Evolutionary conservation across 2,113 vertebrate genomes (phyloP).

Genomic region (Limanda limanda): DNA sequence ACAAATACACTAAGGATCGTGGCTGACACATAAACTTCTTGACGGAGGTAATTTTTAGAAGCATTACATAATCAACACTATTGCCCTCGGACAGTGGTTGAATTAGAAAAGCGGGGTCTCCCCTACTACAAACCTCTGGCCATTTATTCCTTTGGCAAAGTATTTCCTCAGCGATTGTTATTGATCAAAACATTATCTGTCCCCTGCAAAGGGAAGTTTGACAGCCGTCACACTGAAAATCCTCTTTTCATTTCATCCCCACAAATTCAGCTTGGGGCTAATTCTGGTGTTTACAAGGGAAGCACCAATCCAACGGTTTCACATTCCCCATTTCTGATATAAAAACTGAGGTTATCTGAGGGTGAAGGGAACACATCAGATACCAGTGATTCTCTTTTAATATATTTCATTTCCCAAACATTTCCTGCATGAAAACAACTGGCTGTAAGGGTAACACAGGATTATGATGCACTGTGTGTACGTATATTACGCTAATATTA

Average conservation of each 20-base stretch:
- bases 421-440: too few relatives aligned
- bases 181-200: conserved; percentile 47
- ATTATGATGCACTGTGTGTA: too few relatives aligned
- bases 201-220: conserved; percentile 8
- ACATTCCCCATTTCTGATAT: not conserved
- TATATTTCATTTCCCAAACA: too few relatives aligned
- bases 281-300: conserved; percentile 5
- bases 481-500: too few relatives aligned
- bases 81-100: conserved; percentile 1
- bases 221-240: conserved; percentile 24
- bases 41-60: not conserved
- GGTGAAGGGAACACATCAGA: not conserved
- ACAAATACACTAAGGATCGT: too few relatives aligned
- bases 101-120: conserved; percentile 7
- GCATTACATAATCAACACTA: conserved; percentile 1
- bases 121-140: conserved; percentile 6
- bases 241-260: not conserved
- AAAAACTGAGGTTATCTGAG: not conserved
- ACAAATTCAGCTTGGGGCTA: not conserved
- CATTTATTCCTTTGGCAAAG: conserved; percentile 15
- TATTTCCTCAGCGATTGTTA: conserved; percentile 45
- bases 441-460: too few relatives aligned
- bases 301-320: conserved; percentile 10
- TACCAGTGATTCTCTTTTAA: too few relatives aligned
- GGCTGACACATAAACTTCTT: not conserved